Percentiles rank a stretch among this genome's conserved stretches.
Evolutionary conservation across 2,888 invertebrate species (phyloP).

Genomic region (Epistrophella euchroma): DNA sequence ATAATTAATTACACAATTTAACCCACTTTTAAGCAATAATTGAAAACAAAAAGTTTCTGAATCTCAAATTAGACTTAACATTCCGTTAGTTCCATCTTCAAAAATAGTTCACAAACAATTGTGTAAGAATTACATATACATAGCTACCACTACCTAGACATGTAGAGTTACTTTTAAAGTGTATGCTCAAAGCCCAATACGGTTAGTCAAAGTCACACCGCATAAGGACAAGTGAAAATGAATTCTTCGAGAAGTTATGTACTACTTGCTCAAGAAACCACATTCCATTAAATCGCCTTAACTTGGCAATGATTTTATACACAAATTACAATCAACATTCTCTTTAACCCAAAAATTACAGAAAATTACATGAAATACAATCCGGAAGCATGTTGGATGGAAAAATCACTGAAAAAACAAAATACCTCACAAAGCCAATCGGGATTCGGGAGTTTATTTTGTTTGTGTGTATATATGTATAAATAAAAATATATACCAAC

Average conservation of each 20-base stretch:
- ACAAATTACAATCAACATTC: conserved; percentile 14
- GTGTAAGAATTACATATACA: no score
- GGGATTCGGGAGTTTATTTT: conserved; percentile 12
- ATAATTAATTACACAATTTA: conserved; percentile 3
- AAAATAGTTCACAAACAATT: conserved; percentile 29
- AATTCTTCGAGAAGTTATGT: conserved; percentile 21
- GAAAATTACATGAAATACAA: conserved; percentile 72
- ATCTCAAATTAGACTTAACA: conserved; percentile 25
- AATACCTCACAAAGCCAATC: conserved; percentile 26
- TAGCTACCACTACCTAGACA: neutral
- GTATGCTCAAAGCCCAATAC: conserved; percentile 28
- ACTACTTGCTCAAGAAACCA: conserved; percentile 7
- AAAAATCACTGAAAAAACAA: conserved; percentile 24
- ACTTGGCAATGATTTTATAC: conserved; percentile 36
- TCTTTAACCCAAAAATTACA: conserved; percentile 54
- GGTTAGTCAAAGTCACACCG: conserved; percentile 43
- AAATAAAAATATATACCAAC: neutral
- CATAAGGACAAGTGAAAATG: conserved; percentile 35
- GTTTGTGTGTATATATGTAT: neutral
- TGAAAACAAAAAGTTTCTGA: neutral
- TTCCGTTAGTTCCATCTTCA: conserved; percentile 16
- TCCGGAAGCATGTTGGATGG: conserved; percentile 68
- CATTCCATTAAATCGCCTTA: conserved; percentile 46
- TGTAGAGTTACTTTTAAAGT: neutral
- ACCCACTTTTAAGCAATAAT: conserved; percentile 18